phyloP scores from a whole-genome alignment of 2,888 invertebrate genomes.

The Temnothorax rugatulus region DNA sequence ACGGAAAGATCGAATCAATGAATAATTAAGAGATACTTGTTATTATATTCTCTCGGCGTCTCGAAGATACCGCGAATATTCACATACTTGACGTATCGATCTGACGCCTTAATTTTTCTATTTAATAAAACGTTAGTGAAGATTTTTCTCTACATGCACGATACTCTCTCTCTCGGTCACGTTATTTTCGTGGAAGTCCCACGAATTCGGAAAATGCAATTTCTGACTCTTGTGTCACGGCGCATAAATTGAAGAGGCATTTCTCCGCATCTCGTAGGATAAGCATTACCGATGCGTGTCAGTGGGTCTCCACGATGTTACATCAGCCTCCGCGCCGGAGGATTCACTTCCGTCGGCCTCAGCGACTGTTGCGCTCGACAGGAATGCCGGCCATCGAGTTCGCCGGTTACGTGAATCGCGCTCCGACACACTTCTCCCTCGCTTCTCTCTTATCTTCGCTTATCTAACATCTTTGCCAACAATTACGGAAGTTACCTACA shows the following conservation, averaged over 20 bases:
- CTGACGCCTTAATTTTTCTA: not conserved
- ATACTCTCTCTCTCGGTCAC: not conserved
- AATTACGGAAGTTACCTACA: constrained; percentile 22
- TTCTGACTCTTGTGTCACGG: not conserved
- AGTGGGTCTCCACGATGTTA: constrained; percentile 80
- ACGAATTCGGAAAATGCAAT: constrained; percentile 1
- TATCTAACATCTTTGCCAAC: constrained; percentile 36
- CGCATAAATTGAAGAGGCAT: constrained; percentile 67
- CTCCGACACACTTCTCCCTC: constrained; percentile 24
- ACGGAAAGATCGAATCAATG: not conserved
- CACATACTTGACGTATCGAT: not conserved
- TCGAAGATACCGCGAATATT: not conserved
- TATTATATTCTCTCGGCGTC: not conserved
- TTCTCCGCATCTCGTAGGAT: constrained; percentile 60
- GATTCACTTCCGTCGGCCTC: constrained; percentile 81
- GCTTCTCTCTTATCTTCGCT: constrained; percentile 25
- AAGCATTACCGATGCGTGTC: constrained; percentile 77
- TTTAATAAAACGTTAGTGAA: not conserved
- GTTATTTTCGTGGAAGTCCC: constrained; percentile 51
- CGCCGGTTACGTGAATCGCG: constrained; percentile 50
- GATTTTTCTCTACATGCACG: not conserved
- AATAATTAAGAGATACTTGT: not conserved
- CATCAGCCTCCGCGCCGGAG: constrained; percentile 78
- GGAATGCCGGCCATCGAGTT: constrained; percentile 52
- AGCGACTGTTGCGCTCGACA: constrained; percentile 35